Evolutionary conservation across 2,888 invertebrate species (phyloP).

Genomic region (Nebria salina): DNA sequence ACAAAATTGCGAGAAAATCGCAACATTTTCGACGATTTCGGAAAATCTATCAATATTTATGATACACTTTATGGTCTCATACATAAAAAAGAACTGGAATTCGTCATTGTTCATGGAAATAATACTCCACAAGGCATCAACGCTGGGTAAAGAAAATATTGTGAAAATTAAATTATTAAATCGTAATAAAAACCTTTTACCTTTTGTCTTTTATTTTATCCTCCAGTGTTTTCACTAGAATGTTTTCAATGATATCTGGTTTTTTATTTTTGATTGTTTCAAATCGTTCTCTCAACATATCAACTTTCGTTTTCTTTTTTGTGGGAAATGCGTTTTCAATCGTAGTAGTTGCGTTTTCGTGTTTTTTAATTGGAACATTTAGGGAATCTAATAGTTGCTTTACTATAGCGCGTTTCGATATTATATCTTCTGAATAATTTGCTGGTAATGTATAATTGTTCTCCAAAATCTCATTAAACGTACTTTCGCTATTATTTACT

Average conservation of each 20-base stretch:
- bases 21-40: slow-evolving; percentile 40
- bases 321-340: neutral
- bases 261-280: neutral
- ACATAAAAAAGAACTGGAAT: slow-evolving; percentile 38
- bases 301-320: neutral
- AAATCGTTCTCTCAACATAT: neutral
- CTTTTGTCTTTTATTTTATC: slow-evolving; percentile 6
- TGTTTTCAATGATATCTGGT: neutral
- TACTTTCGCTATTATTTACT: neutral
- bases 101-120: slow-evolving; percentile 26
- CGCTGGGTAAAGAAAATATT: slow-evolving; percentile 23
- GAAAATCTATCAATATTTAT: slow-evolving; percentile 41
- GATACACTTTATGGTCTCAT: slow-evolving; percentile 35
- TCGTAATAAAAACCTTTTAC: slow-evolving; percentile 8
- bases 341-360: neutral
- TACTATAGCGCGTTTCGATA: neutral
- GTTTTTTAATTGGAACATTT: neutral
- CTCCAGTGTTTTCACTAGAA: slow-evolving; percentile 2
- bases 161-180: slow-evolving; percentile 10
- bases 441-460: slow-evolving; percentile 10
- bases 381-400: neutral
- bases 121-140: slow-evolving; percentile 41
- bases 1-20: slow-evolving; percentile 31
- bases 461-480: neutral
- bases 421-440: neutral